Evolutionary conservation across 2,797 vertebrate genomes (phyloP), one percentile per base, ranked within the genome.

Genomic region (Channa striata): DNA sequence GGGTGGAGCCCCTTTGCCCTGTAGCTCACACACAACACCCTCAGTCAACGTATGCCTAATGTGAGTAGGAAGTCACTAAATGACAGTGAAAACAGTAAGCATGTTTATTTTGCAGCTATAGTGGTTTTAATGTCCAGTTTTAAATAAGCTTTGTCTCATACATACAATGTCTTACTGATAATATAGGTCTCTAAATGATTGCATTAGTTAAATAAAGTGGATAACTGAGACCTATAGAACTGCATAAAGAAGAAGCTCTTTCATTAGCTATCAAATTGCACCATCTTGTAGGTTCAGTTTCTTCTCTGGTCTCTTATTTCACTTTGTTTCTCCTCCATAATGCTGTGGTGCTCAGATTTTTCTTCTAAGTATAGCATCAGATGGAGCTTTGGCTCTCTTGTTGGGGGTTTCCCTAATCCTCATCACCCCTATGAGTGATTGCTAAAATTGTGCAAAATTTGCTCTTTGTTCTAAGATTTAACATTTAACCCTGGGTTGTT

Each of bases 321-420:
- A 1, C 14, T 11, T 16, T 51, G 8, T 53, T 37, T 67, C 25
- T 56, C 25, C 39, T 42, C 1, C 58, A 0, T 60, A 53, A 46
- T 67, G 53, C 17, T 39, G 47, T 20, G 40, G 30, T 59, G 80
- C 79, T 92, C 83, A 82, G 46, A 77, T 92, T 91, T 81, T 90
- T 83, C 44, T 61, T 68, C 57, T 43, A 20, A 68, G 58, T 68
- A 78, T 39, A 67, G 67, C 50, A 66, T 64, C 36, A 66, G 58
- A 42, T 9, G 4, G 40, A 74, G 58, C 34, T 53, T 50, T 76
- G 57, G 36, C 66, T 16, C 47, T 44, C 20, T 74, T 61, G 50
- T 44, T 49, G 37, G 69, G 82, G 58, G 59, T 37, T 74, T 85
- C 75, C 78, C 75, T 42, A 43, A 56, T 23, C 36, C 43, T 72